Percentiles rank a stretch among this genome's conserved stretches.
These are phyloP conservation scores for Eubasilissa regina DNA, from an alignment of 1,140 invertebrate genomes.

Conservation along the genomic window DNA sequence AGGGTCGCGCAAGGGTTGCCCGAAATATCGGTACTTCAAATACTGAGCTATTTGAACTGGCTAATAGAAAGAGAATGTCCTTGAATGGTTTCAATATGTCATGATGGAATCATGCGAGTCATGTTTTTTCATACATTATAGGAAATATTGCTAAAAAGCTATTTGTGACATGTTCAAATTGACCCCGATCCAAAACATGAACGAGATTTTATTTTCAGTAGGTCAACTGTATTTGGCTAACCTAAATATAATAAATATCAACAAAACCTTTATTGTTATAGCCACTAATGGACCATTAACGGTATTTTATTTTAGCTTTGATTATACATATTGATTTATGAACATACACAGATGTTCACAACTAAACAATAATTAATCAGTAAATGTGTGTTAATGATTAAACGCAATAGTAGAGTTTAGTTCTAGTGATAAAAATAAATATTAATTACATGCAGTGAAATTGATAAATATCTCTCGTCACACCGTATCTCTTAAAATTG, in stretches of 20 bases:
- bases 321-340: not conserved
- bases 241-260: conserved; percentile 20
- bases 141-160: not conserved
- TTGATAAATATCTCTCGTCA: too few species aligned
- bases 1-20: not conserved
- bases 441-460: too few species aligned
- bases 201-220: not conserved
- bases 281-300: too few species aligned
- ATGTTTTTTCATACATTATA: not conserved
- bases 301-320: not conserved
- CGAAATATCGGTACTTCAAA: not conserved
- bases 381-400: too few species aligned
- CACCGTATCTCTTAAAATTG: too few species aligned
- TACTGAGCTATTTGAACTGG: not conserved
- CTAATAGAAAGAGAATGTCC: conserved; percentile 27
- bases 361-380: too few species aligned
- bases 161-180: conserved; percentile 5
- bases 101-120: conserved; percentile 6
- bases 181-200: conserved; percentile 21
- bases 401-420: too few species aligned
- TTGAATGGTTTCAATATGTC: not conserved
- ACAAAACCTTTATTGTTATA: conserved; percentile 25
- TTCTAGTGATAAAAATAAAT: too few species aligned
- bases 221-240: conserved; percentile 23
- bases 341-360: too few species aligned